Percentiles rank a stretch among this genome's conserved stretches.
phyloP scores from a whole-genome alignment of 2,888 invertebrate genomes.

The Xylota segnis region DNA sequence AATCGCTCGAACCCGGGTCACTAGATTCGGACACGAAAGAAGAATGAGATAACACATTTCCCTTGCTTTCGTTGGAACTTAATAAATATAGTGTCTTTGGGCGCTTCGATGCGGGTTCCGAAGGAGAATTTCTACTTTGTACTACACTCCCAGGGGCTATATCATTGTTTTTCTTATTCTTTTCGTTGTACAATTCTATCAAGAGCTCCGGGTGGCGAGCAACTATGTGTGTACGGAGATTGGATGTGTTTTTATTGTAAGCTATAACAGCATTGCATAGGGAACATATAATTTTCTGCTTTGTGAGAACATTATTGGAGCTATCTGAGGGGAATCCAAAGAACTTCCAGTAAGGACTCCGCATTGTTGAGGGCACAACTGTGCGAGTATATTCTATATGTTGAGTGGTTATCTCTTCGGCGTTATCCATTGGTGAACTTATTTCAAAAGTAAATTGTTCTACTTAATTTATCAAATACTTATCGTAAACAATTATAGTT shows the following conservation, averaged over 20 bases:
- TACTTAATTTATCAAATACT: neutral
- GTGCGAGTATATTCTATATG: slow-evolving; percentile 79
- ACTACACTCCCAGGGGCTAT: slow-evolving; percentile 2
- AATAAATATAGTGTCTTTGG: slow-evolving; percentile 42
- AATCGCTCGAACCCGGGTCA: slow-evolving; percentile 13
- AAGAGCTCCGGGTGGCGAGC: slow-evolving; percentile 79
- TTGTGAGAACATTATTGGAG: slow-evolving; percentile 79
- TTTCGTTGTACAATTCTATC: slow-evolving; percentile 75
- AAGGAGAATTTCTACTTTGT: slow-evolving; percentile 3
- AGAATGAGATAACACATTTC: slow-evolving; percentile 21
- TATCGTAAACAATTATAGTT: neutral
- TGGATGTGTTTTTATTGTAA: slow-evolving; percentile 81
- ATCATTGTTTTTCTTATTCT: slow-evolving; percentile 57
- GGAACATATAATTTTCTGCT: slow-evolving; percentile 80
- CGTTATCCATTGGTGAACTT: slow-evolving; percentile 46
- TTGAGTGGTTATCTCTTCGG: slow-evolving; percentile 58
- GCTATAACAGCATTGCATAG: slow-evolving; percentile 79
- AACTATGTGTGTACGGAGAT: slow-evolving; percentile 80
- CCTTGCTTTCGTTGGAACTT: slow-evolving; percentile 12
- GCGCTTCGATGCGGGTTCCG: slow-evolving; percentile 55
- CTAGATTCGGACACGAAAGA: slow-evolving; percentile 19
- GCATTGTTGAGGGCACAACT: slow-evolving; percentile 80
- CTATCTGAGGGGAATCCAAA: slow-evolving; percentile 81
- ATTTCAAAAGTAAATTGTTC: neutral
- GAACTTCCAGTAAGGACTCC: slow-evolving; percentile 80